Conservation (phyloP, 2,888 invertebrate species). For the Steromphala cineraria region DNA sequence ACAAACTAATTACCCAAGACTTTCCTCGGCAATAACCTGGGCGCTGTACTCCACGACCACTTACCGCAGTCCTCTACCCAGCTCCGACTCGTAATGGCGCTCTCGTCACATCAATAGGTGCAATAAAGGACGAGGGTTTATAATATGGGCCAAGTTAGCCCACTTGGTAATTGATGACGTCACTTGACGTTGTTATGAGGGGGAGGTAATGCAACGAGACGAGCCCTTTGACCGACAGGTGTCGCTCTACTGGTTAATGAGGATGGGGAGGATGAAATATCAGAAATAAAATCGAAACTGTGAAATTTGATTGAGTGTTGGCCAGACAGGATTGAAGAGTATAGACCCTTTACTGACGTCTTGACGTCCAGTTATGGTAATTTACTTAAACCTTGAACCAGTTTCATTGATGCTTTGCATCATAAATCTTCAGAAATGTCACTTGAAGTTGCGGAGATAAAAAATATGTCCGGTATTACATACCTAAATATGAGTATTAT, state of each 20-base stretch:
- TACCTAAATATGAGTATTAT: too few relatives aligned
- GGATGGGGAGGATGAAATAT: not conserved
- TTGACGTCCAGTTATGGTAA: too few relatives aligned
- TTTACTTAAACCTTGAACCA: too few relatives aligned
- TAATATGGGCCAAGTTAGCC: slow-evolving; percentile 6
- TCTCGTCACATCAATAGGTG: not conserved
- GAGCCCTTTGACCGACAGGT: not conserved
- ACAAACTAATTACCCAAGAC: not conserved
- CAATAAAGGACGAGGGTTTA: slow-evolving; percentile 14
- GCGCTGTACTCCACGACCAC: not conserved
- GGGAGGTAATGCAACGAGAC: not conserved
- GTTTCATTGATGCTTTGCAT: too few relatives aligned
- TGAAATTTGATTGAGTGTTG: too few relatives aligned
- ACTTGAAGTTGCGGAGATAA: too few relatives aligned
- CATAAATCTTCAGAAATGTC: too few relatives aligned
- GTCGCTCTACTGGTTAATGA: not conserved
- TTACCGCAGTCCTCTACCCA: not conserved
- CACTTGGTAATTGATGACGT: not conserved
- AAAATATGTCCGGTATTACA: too few relatives aligned
- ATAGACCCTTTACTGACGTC: too few relatives aligned
- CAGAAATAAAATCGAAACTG: too few relatives aligned
- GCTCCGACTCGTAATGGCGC: not conserved
- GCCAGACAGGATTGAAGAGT: too few relatives aligned
- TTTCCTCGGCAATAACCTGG: not conserved
- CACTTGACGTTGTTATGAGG: not conserved